A percentile compares a stretch with the other conserved stretches of the same genome.
phyloP scores from a whole-genome alignment of 2,797 vertebrate genomes.

The Danio albolineatus region DNA sequence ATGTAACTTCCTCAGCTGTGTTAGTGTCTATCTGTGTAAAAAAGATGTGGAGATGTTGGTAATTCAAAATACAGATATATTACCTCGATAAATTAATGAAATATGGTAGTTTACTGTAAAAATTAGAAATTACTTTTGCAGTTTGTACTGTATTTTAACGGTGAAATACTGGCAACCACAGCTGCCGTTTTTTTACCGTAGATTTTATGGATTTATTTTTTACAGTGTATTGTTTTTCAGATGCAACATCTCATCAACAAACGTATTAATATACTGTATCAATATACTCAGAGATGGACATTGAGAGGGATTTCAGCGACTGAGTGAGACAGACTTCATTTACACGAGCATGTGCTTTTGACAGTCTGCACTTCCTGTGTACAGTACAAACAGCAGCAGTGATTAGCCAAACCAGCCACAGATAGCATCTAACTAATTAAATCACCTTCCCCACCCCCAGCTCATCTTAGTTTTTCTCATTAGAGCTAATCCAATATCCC shows the following conservation, averaged over 20 bases:
- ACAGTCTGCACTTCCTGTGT: constrained; percentile 70
- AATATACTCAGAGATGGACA: constrained; percentile 27
- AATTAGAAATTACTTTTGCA: no score
- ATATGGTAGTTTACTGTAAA: no score
- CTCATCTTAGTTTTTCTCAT: background rate
- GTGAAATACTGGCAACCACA: no score
- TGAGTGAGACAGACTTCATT: constrained; percentile 14
- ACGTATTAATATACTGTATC: background rate
- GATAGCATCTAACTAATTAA: constrained; percentile 75
- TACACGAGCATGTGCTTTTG: constrained; percentile 45
- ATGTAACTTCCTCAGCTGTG: no score
- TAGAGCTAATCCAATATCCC: constrained; percentile 73
- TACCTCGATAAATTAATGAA: no score
- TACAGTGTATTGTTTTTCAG: background rate
- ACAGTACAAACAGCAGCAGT: constrained; percentile 68
- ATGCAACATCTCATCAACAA: background rate
- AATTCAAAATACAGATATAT: no score
- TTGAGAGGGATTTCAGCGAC: constrained; percentile 25
- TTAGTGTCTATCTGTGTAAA: no score
- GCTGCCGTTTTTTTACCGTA: no score
- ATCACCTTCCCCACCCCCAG: constrained; percentile 69
- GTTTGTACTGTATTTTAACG: no score
- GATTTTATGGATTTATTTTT: no score
- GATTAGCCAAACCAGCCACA: constrained; percentile 69
- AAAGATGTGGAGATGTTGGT: no score